Evolutionary conservation across 2,113 vertebrate species (phyloP).

Genomic region (Bubo scandiacus): DNA sequence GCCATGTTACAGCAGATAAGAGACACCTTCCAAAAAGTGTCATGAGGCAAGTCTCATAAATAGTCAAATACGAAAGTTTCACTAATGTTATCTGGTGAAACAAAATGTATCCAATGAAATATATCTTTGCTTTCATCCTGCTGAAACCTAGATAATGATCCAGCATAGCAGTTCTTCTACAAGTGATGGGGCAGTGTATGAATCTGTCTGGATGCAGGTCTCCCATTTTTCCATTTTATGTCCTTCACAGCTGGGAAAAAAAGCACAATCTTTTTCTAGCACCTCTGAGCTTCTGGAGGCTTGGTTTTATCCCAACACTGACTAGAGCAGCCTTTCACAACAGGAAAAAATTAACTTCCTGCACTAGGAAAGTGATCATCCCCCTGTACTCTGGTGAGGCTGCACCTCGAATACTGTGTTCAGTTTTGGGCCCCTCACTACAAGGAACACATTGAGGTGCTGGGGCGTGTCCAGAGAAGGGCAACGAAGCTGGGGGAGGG

Average conservation of each 20-base stretch:
- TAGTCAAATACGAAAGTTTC: background rate
- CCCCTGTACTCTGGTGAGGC: background rate
- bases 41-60: background rate
- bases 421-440: background rate
- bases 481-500: too few species aligned
- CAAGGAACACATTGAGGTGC: background rate
- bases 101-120: background rate
- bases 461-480: background rate
- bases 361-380: fast-evolving
- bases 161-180: background rate
- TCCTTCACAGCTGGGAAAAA: background rate
- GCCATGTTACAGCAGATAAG: background rate
- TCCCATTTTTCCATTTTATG: background rate
- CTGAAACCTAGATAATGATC: background rate
- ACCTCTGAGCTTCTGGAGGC: background rate
- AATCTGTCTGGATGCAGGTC: background rate
- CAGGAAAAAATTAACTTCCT: background rate
- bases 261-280: background rate
- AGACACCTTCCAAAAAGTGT: background rate
- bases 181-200: background rate
- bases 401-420: fast-evolving
- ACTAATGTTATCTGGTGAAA: background rate
- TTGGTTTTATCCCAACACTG: background rate
- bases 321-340: background rate
- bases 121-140: background rate